These are phyloP conservation scores for Ficedula albicollis DNA, from an alignment of 2,797 vertebrate species.

Conservation along the genomic window DNA sequence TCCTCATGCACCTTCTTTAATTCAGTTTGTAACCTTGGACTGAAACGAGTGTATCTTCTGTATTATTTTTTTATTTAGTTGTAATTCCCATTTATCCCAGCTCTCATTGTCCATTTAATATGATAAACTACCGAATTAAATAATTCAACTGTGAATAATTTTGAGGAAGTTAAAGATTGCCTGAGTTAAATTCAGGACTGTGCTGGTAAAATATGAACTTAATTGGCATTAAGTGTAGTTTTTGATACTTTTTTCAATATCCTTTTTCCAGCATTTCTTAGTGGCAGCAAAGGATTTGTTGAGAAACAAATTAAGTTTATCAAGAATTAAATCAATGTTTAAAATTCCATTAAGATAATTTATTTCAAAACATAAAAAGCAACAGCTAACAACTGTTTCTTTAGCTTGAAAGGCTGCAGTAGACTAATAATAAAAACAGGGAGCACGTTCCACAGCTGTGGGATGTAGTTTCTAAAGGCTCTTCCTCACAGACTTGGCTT, in stretches of 20 bases:
- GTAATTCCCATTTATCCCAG: background rate
- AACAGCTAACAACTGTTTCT: background rate
- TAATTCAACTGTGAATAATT: background rate
- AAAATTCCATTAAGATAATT: background rate
- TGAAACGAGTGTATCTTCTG: background rate
- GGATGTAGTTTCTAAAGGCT: slow-evolving; percentile 8
- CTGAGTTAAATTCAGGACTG: background rate
- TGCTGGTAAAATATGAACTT: background rate
- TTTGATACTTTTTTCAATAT: background rate
- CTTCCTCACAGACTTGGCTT: slow-evolving; percentile 40
- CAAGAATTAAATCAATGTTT: background rate
- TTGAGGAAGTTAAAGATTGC: background rate
- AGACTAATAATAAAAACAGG: background rate
- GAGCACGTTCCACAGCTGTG: slow-evolving; percentile 11
- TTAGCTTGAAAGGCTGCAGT: slow-evolving; percentile 16
- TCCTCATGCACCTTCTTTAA: background rate
- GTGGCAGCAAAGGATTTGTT: background rate
- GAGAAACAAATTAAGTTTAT: background rate
- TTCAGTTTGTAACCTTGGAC: background rate
- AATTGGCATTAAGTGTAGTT: background rate
- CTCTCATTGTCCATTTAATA: background rate
- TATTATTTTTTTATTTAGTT: background rate
- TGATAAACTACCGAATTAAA: background rate
- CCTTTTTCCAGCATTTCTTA: background rate
- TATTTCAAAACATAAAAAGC: background rate